phyloP scores from a whole-genome alignment of 2,888 invertebrate genomes.

The Ganaspis brasiliensis region DNA sequence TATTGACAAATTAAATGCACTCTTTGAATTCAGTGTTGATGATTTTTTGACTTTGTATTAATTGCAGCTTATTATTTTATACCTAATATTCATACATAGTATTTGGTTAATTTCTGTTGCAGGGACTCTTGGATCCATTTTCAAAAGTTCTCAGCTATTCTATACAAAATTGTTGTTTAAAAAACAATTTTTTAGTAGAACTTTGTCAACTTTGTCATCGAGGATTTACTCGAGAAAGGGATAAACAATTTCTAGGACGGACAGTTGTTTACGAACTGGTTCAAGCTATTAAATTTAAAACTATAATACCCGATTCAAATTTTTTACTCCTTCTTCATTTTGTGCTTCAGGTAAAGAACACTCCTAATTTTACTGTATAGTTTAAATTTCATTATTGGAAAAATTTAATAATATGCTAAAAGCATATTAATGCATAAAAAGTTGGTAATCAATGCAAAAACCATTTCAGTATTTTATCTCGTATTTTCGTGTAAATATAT shows the following conservation, averaged over 20 bases:
- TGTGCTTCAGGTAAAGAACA: slow-evolving; percentile 91
- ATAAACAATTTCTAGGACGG: slow-evolving; percentile 95
- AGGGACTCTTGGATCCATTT: slow-evolving; percentile 96
- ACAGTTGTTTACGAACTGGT: slow-evolving; percentile 96
- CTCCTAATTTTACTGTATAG: too few species aligned
- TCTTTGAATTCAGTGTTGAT: too few species aligned
- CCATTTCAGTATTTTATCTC: too few species aligned
- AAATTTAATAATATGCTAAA: too few species aligned
- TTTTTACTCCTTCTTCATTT: slow-evolving; percentile 94
- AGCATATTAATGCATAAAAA: too few species aligned
- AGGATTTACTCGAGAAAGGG: slow-evolving; percentile 94
- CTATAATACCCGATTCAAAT: slow-evolving; percentile 96
- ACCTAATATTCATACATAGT: too few species aligned
- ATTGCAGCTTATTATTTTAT: too few species aligned
- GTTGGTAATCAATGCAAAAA: too few species aligned
- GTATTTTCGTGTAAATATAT: too few species aligned
- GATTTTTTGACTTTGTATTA: too few species aligned
- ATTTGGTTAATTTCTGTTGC: slow-evolving; percentile 63
- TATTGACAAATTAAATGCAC: too few species aligned
- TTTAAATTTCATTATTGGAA: too few species aligned
- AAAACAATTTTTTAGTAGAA: slow-evolving; percentile 90
- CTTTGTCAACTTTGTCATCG: slow-evolving; percentile 94
- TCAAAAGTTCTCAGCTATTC: slow-evolving; percentile 96
- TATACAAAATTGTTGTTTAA: slow-evolving; percentile 93
- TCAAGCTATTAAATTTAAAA: slow-evolving; percentile 97